Conservation (phyloP, 2,113 vertebrate genomes). For the Oryzias javanicus region DNA sequence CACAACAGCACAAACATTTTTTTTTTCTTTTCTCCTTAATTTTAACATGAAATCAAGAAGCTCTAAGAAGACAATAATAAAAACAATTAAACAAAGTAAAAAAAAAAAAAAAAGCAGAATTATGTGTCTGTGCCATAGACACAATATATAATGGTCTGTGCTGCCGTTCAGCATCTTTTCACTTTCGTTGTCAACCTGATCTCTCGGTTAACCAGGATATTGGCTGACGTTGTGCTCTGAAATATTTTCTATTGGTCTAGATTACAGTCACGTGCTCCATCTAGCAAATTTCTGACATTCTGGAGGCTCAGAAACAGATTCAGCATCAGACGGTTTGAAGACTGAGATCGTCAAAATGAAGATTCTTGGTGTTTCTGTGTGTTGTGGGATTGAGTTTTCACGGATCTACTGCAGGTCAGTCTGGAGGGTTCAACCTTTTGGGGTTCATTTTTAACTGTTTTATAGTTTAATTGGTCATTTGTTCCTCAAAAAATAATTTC, state of each 20-base stretch:
- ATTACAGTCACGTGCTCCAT: not conserved
- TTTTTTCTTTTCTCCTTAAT: too few relatives aligned
- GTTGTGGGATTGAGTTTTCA: not conserved
- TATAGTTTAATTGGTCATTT: too few relatives aligned
- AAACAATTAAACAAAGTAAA: not conserved
- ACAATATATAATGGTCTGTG: too few relatives aligned
- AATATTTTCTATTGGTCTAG: not conserved
- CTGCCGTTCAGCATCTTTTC: not conserved
- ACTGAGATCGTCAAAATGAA: not conserved
- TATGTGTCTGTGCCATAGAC: not conserved
- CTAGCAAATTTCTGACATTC: not conserved
- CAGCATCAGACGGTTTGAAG: too few relatives aligned
- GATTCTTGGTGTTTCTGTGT: not conserved
- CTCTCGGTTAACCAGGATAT: not conserved
- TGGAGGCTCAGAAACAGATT: too few relatives aligned
- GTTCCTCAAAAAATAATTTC: too few relatives aligned
- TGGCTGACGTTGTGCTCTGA: not conserved
- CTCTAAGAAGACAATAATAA: too few relatives aligned
- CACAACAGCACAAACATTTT: not conserved
- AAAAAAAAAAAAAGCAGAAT: not conserved
- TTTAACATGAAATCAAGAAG: too few relatives aligned
- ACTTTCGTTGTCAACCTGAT: not conserved
- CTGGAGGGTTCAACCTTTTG: too few relatives aligned
- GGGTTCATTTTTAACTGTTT: too few relatives aligned
- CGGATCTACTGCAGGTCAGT: too few relatives aligned